Evolutionary conservation across 1,140 invertebrate genomes (phyloP).

Genomic region (Caerostris extrusa): DNA sequence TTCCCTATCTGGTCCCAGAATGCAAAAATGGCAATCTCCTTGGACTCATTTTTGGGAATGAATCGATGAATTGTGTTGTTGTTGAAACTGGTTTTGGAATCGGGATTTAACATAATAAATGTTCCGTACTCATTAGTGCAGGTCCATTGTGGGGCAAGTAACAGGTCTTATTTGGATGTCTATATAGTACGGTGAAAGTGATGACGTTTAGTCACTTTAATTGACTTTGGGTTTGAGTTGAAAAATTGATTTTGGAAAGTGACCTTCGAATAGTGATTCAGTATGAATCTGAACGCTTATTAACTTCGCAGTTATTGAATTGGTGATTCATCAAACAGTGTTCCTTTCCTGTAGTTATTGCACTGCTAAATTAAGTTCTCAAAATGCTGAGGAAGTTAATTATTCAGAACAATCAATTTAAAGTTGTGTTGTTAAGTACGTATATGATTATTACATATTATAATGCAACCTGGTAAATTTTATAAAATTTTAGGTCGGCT

Average conservation of each 20-base stretch:
- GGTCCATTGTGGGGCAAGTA: neutral
- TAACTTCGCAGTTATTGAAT: neutral
- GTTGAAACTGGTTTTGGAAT: neutral
- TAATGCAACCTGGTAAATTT: too few relatives aligned
- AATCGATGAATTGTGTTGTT: neutral
- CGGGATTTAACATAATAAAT: neutral
- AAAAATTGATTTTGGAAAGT: neutral
- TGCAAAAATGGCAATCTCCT: constrained; percentile 11
- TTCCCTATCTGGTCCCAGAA: constrained; percentile 35
- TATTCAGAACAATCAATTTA: neutral
- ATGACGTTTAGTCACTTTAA: neutral
- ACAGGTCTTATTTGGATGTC: neutral
- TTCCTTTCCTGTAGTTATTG: neutral
- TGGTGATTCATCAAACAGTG: neutral
- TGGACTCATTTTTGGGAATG: neutral
- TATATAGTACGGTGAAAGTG: neutral
- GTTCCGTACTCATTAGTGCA: neutral
- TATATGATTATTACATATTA: too few relatives aligned
- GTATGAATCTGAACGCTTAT: neutral
- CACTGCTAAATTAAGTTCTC: neutral
- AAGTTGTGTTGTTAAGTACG: too few relatives aligned
- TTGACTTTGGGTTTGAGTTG: neutral
- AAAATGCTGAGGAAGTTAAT: neutral
- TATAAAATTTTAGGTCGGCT: too few relatives aligned
- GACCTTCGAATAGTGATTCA: neutral